Conservation (phyloP, 2,113 vertebrate species). For the Micromys minutus region DNA sequence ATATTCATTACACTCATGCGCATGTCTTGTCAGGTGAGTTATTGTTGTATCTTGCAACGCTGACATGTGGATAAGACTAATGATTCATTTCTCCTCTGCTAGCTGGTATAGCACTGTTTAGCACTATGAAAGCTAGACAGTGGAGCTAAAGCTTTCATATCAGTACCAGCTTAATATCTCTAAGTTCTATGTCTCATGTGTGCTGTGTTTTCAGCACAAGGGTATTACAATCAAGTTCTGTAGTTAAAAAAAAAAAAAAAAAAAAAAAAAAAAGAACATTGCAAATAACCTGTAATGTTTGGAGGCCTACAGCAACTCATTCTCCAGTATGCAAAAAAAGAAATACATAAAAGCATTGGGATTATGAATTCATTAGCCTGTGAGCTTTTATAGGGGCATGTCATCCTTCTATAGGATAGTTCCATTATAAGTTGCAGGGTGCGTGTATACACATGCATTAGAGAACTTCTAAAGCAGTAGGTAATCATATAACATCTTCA, state of each 20-base stretch:
- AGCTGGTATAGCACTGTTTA: background rate
- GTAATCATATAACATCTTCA: background rate
- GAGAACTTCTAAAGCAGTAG: background rate
- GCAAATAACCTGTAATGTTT: background rate
- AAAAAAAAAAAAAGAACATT: background rate
- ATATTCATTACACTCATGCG: background rate
- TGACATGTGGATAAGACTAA: background rate
- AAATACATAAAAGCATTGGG: background rate
- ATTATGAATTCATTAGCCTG: background rate
- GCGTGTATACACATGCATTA: background rate
- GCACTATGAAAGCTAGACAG: background rate
- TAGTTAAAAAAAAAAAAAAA: too few relatives aligned
- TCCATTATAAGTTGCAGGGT: background rate
- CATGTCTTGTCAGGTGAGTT: background rate
- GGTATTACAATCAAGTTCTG: background rate
- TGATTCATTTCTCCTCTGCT: background rate
- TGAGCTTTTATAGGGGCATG: background rate
- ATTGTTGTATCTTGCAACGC: background rate
- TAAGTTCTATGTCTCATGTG: background rate
- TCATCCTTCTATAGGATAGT: background rate
- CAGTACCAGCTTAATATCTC: background rate
- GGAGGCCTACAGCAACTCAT: background rate
- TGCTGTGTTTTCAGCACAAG: background rate
- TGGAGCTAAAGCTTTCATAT: background rate
- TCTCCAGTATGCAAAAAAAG: background rate